A percentile compares a stretch with the other conserved stretches of the same genome.
These are phyloP conservation scores for Galeopsomyia nigrocyanea DNA, from an alignment of 2,888 invertebrate species.

Conservation along the genomic window DNA sequence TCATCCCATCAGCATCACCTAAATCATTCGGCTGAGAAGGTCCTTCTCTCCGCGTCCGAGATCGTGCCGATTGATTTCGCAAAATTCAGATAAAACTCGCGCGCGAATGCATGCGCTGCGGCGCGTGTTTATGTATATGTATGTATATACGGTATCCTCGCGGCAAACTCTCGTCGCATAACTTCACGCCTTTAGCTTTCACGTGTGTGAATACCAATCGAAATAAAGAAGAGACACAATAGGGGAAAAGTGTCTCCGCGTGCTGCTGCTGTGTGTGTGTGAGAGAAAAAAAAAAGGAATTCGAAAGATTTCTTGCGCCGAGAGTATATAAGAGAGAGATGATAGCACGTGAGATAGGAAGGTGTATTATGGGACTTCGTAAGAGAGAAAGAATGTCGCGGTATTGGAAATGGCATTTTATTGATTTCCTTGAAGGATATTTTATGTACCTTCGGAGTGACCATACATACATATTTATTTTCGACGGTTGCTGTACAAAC, in stretches of 20 bases:
- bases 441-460: too few relatives aligned
- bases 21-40: too few relatives aligned
- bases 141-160: conserved; percentile 6
- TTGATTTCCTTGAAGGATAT: background rate
- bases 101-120: background rate
- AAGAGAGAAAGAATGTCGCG: background rate
- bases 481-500: too few relatives aligned
- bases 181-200: conserved; percentile 28
- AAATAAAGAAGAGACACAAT: conserved; percentile 49
- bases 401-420: background rate
- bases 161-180: conserved; percentile 24
- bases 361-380: background rate
- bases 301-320: background rate
- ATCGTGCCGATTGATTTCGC: conserved; percentile 37
- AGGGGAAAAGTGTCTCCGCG: conserved; percentile 4
- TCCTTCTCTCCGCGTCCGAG: background rate
- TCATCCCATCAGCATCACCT: too few relatives aligned
- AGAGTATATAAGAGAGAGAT: too few relatives aligned
- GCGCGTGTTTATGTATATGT: conserved; percentile 6
- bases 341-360: too few relatives aligned
- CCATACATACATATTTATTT: too few relatives aligned
- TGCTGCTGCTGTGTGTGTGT: too few relatives aligned
- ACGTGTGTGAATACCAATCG: conserved; percentile 60
- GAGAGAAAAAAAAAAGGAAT: conserved; percentile 6
- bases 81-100: conserved; percentile 33